Evolutionary conservation across 2,797 vertebrate species (phyloP).

Genomic region (Eulemur albifrons): DNA sequence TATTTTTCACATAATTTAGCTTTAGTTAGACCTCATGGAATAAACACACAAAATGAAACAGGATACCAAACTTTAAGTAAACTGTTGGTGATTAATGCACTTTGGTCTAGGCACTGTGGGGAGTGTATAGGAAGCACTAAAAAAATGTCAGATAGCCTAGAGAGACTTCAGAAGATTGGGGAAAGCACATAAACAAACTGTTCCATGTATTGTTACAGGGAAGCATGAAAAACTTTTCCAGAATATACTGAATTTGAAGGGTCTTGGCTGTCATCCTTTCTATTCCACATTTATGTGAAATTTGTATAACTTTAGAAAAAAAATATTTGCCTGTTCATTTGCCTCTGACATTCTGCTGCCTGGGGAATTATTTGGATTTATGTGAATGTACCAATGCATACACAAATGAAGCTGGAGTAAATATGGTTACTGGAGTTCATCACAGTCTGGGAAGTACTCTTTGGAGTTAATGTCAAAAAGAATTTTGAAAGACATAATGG

Average conservation of each 20-base stretch:
- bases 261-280: background rate
- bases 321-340: background rate
- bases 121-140: background rate
- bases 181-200: background rate
- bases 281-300: background rate
- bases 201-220: background rate
- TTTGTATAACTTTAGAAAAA: background rate
- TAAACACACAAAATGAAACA: background rate
- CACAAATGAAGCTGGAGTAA: background rate
- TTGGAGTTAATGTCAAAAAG: background rate
- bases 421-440: background rate
- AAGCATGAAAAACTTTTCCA: background rate
- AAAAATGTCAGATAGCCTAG: background rate
- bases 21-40: background rate
- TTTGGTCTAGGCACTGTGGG: background rate
- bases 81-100: background rate
- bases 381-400: background rate
- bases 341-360: background rate
- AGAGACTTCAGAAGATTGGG: background rate
- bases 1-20: background rate
- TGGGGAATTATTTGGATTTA: background rate
- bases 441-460: background rate
- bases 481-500: background rate
- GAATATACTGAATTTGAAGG: background rate
- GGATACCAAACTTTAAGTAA: background rate